Conservation (phyloP, 1,140 invertebrate species). For the Lordiphosa clarofinis region DNA sequence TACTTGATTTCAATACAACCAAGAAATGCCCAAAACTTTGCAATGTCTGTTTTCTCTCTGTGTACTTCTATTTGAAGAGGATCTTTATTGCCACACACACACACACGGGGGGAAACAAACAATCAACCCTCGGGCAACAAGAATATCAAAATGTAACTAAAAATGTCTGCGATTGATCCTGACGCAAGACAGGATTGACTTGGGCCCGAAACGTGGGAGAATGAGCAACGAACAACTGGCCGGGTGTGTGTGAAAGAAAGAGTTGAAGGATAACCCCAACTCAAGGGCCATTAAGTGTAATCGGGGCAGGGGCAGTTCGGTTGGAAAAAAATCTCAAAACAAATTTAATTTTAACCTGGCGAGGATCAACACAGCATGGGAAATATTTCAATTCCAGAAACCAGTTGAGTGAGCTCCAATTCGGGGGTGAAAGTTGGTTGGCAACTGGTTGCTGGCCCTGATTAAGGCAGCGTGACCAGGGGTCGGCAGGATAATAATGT, state of each 20-base stretch:
- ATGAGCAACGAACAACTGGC: slow-evolving; percentile 19
- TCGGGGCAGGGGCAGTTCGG: neutral
- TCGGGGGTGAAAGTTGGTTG: slow-evolving; percentile 11
- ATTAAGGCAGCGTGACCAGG: slow-evolving; percentile 30
- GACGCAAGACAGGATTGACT: slow-evolving; percentile 19
- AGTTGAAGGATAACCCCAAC: slow-evolving; percentile 41
- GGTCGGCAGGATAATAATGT: too few relatives aligned
- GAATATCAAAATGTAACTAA: slow-evolving; percentile 60
- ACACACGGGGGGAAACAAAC: slow-evolving; percentile 10
- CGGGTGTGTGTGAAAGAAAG: slow-evolving; percentile 26
- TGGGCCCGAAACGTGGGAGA: slow-evolving; percentile 54
- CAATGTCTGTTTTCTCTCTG: neutral
- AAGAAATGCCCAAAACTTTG: too few relatives aligned
- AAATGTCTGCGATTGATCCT: slow-evolving; percentile 46
- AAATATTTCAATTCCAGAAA: slow-evolving; percentile 27
- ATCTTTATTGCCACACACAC: slow-evolving; percentile 17
- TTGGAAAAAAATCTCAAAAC: slow-evolving; percentile 40
- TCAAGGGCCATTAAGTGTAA: slow-evolving; percentile 57
- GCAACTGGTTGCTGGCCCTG: slow-evolving; percentile 16
- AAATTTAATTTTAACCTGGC: slow-evolving; percentile 25
- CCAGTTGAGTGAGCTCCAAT: slow-evolving; percentile 44
- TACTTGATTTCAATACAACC: too few relatives aligned
- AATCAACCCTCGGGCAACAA: slow-evolving; percentile 32
- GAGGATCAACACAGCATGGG: slow-evolving; percentile 23
- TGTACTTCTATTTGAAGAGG: slow-evolving; percentile 59